Evolutionary conservation across 2,113 vertebrate genomes (phyloP).

Genomic region (Xiphophorus maculatus): DNA sequence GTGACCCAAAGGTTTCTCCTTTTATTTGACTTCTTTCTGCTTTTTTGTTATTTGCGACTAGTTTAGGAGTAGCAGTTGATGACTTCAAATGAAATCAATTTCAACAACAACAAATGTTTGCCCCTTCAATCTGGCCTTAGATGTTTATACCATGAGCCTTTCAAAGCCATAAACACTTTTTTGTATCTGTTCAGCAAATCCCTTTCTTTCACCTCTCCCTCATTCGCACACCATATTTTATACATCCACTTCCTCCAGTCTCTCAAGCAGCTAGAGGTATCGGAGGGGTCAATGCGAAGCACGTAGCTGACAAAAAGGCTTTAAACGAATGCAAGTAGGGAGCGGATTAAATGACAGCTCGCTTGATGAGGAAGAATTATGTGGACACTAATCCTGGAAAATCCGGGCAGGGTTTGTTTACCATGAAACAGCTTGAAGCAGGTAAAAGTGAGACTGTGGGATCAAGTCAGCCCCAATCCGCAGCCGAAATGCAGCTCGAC

Average conservation of each 20-base stretch:
- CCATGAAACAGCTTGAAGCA: constrained; percentile 35
- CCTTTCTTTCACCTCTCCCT: background rate
- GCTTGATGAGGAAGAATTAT: constrained; percentile 47
- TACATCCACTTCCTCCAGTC: background rate
- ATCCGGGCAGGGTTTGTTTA: constrained; percentile 52
- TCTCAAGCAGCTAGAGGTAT: constrained; percentile 23
- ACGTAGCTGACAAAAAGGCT: constrained; percentile 23
- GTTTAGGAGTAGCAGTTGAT: constrained; percentile 41
- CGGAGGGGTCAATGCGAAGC: constrained; percentile 43
- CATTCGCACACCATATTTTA: background rate
- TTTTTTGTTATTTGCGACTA: constrained; percentile 53
- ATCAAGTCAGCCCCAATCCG: constrained; percentile 12
- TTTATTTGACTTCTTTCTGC: constrained; percentile 6
- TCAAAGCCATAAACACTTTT: constrained; percentile 39
- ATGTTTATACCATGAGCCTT: constrained; percentile 54
- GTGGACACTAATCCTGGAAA: constrained; percentile 39
- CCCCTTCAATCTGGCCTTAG: constrained; percentile 39
- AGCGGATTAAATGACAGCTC: constrained; percentile 42
- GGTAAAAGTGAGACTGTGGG: constrained; percentile 27
- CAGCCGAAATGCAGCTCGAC: background rate
- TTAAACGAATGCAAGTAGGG: constrained; percentile 39
- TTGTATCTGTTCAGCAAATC: constrained; percentile 50
- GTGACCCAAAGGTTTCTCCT: constrained; percentile 4
- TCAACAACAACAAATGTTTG: constrained; percentile 46
- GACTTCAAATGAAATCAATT: constrained; percentile 74